Percentiles rank a stretch among this genome's conserved stretches.
Evolutionary conservation across 2,888 invertebrate species (phyloP).

Genomic region (Volucella zonaria): DNA sequence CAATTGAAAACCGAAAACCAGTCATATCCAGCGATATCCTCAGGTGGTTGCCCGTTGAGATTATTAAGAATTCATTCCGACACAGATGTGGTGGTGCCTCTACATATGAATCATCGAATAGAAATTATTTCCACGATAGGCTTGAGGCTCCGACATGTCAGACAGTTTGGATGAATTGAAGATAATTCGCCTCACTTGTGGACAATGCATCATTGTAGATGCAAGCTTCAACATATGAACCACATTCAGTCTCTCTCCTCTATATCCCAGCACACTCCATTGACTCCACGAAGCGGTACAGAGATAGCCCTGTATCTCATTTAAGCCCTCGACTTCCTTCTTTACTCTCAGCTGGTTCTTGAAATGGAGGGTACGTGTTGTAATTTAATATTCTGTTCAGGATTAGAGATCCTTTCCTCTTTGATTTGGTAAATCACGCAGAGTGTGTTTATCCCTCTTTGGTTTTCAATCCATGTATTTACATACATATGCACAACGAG

Average conservation of each 20-base stretch:
- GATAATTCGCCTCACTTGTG: constrained; percentile 56
- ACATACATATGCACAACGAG: too few relatives aligned
- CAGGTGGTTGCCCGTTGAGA: constrained; percentile 40
- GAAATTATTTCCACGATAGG: constrained; percentile 30
- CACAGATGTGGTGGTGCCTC: constrained; percentile 9
- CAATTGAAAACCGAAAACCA: constrained; percentile 53
- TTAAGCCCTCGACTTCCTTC: constrained; percentile 34
- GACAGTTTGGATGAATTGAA: constrained; percentile 49
- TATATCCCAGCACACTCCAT: background rate
- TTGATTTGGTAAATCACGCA: constrained; percentile 20
- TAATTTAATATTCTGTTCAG: constrained; percentile 61
- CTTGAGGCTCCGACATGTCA: constrained; percentile 23
- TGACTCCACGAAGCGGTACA: background rate
- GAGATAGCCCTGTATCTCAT: background rate
- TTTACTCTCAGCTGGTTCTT: background rate
- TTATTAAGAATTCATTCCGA: background rate
- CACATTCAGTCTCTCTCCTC: constrained; percentile 15
- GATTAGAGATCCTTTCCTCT: constrained; percentile 49
- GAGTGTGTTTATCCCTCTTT: constrained; percentile 26
- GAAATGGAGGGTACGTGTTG: constrained; percentile 33
- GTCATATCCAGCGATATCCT: constrained; percentile 28
- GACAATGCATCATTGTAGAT: constrained; percentile 51
- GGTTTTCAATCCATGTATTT: constrained; percentile 13
- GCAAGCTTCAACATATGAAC: constrained; percentile 18
- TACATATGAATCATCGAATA: constrained; percentile 50